Conservation (phyloP, 2,888 invertebrate genomes). For the Drosophila lacicola region DNA sequence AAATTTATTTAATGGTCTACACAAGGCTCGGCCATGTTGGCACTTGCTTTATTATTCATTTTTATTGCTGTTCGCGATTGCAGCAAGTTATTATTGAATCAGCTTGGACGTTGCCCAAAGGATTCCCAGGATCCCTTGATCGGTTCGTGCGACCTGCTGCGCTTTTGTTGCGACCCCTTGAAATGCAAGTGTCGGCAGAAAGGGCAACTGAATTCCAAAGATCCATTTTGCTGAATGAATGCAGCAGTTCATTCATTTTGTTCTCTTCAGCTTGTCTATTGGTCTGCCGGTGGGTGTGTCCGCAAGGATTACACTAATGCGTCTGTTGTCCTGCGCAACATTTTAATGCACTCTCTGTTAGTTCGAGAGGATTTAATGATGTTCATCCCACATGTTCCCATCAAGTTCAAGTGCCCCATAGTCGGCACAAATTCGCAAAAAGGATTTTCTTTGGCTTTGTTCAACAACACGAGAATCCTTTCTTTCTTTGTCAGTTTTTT, state of each 20-base stretch:
- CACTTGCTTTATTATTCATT: conserved; percentile 75
- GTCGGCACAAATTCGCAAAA: conserved; percentile 77
- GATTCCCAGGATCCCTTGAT: conserved; percentile 72
- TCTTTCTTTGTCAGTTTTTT: conserved; percentile 29
- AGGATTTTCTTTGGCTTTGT: conserved; percentile 63
- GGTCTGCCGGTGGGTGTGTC: conserved; percentile 65
- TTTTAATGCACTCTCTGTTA: conserved; percentile 65
- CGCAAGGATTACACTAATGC: conserved; percentile 77
- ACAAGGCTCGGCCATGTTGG: conserved; percentile 62
- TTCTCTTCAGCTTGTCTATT: conserved; percentile 42
- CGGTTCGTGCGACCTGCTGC: conserved; percentile 55
- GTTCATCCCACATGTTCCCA: conserved; percentile 69
- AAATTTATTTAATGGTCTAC: conserved; percentile 76
- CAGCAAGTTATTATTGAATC: conserved; percentile 49
- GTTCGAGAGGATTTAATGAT: conserved; percentile 79
- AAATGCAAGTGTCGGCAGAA: conserved; percentile 32
- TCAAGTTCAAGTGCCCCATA: conserved; percentile 66
- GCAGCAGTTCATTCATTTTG: conserved; percentile 55
- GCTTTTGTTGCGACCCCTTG: conserved; percentile 58
- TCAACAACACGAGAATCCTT: conserved; percentile 63
- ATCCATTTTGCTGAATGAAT: conserved; percentile 60
- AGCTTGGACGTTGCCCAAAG: conserved; percentile 27
- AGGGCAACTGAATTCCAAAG: conserved; percentile 16
- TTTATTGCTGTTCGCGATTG: conserved; percentile 67
- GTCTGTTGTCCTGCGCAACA: conserved; percentile 65